A percentile compares a stretch with the other conserved stretches of the same genome.
Evolutionary conservation across 2,888 invertebrate genomes (phyloP).

Genomic region (Hecatera dysodea): DNA sequence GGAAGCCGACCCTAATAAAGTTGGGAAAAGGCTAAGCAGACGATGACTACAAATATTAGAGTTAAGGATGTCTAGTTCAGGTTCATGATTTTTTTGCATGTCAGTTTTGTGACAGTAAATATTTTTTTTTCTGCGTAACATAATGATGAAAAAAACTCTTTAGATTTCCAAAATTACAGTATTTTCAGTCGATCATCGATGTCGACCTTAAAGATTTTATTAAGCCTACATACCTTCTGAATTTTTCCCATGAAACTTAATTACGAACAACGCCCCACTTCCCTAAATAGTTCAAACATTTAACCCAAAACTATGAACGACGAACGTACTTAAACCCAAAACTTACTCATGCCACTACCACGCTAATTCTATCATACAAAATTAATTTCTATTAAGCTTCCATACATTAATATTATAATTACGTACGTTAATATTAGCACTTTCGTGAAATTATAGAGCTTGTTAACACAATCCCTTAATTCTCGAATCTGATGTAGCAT

Average conservation of each 20-base stretch:
- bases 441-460: slow-evolving; percentile 52
- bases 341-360: slow-evolving; percentile 19
- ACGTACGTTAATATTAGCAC: slow-evolving; percentile 58
- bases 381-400: slow-evolving; percentile 52
- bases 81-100: too few relatives aligned
- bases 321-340: slow-evolving; percentile 31
- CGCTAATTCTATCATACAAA: slow-evolving; percentile 52
- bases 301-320: slow-evolving; percentile 27
- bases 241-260: slow-evolving; percentile 25
- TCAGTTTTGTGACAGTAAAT: too few relatives aligned
- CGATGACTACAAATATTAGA: too few relatives aligned
- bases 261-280: slow-evolving; percentile 9
- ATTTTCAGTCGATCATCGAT: not conserved
- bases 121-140: too few relatives aligned
- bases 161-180: too few relatives aligned
- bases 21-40: too few relatives aligned
- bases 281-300: slow-evolving; percentile 45
- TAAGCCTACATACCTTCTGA: too few relatives aligned
- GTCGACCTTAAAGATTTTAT: not conserved
- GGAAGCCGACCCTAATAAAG: too few relatives aligned
- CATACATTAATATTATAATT: slow-evolving; percentile 51
- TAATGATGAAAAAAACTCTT: too few relatives aligned
- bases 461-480: slow-evolving; percentile 55
- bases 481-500: slow-evolving; percentile 48
- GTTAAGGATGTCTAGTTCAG: too few relatives aligned